These are phyloP conservation scores for Nezara viridula DNA, from an alignment of 2,888 invertebrate genomes.

Conservation along the genomic window DNA sequence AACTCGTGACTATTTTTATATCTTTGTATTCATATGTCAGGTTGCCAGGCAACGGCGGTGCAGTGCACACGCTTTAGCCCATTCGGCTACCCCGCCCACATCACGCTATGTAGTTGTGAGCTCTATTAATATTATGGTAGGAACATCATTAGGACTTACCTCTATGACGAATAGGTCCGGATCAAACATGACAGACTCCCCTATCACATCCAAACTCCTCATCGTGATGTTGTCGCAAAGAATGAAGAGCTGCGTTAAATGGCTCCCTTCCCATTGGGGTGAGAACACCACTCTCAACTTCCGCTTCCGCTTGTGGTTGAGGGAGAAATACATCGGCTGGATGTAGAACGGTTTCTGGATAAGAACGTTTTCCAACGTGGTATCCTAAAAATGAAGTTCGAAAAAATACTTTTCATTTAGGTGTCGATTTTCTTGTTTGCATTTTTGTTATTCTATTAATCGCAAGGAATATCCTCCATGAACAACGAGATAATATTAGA, in stretches of 20 bases:
- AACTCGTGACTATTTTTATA: too few species aligned
- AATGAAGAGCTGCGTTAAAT: conserved; percentile 54
- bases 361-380: background rate
- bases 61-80: too few species aligned
- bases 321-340: conserved; percentile 45
- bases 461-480: too few species aligned
- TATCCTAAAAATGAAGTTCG: conserved; percentile 37
- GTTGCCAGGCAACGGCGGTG: too few species aligned
- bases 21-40: too few species aligned
- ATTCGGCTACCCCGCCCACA: too few species aligned
- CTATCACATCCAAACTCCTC: conserved; percentile 59
- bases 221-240: conserved; percentile 61
- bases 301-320: background rate
- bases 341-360: conserved; percentile 54
- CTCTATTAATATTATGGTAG: too few species aligned
- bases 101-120: too few species aligned
- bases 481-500: too few species aligned
- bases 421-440: too few species aligned
- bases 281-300: conserved; percentile 37
- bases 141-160: background rate
- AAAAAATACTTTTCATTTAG: background rate
- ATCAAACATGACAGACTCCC: conserved; percentile 60
- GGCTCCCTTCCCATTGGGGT: conserved; percentile 59
- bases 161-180: conserved; percentile 5
- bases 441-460: too few species aligned